phyloP scores from a whole-genome alignment of 2,113 vertebrate species.

The Delphinapterus leucas region DNA sequence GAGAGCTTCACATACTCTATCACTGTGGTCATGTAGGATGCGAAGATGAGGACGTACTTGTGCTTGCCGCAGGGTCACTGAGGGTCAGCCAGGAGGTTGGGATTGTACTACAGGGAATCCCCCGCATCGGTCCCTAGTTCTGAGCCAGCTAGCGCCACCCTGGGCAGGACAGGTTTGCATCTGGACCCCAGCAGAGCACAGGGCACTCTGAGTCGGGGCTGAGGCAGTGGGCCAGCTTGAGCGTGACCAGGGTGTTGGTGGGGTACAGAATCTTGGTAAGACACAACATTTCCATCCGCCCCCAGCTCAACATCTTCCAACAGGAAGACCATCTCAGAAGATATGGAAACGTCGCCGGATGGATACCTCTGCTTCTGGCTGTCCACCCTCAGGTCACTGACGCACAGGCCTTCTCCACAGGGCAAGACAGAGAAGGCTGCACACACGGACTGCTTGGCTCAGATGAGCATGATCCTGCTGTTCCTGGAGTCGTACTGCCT shows the following conservation, averaged over 20 bases:
- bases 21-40: conserved; percentile 98
- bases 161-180: conserved; percentile 82
- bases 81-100: conserved; percentile 93
- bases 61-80: conserved; percentile 99
- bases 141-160: conserved; percentile 83
- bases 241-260: conserved; percentile 92
- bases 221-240: conserved; percentile 85
- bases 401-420: conserved; percentile 91
- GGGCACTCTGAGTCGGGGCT: conserved; percentile 81
- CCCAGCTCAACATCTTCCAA: conserved; percentile 95
- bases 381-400: conserved; percentile 92
- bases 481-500: conserved; percentile 95
- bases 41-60: conserved; percentile 96
- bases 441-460: conserved; percentile 94
- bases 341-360: conserved; percentile 90
- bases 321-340: conserved; percentile 92
- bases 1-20: conserved; percentile 98
- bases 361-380: conserved; percentile 94
- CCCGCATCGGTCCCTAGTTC: conserved; percentile 87
- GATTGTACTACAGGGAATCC: conserved; percentile 92
- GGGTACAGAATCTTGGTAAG: conserved; percentile 95
- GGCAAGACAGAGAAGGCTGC: conserved; percentile 95
- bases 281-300: conserved; percentile 94
- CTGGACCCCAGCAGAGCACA: conserved; percentile 84
- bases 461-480: conserved; percentile 96